Conservation (phyloP, 2,113 vertebrate species). For the Spea bombifrons region DNA sequence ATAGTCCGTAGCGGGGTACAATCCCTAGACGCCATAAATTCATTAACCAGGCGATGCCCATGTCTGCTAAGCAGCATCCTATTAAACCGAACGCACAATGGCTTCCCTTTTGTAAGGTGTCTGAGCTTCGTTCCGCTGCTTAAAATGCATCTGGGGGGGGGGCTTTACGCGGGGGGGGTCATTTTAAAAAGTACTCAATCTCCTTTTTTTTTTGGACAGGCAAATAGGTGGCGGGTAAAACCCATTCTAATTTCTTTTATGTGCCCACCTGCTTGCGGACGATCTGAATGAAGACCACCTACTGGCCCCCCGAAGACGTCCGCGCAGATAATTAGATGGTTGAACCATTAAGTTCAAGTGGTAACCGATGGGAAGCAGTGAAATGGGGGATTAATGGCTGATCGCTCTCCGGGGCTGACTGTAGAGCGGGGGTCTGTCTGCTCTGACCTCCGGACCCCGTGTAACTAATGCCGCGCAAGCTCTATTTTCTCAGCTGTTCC, state of each 20-base stretch:
- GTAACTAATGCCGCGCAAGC: constrained; percentile 42
- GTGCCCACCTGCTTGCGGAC: constrained; percentile 34
- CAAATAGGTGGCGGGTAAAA: constrained; percentile 39
- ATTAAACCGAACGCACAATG: not conserved
- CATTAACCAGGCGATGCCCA: too few species aligned
- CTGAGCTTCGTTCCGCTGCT: not conserved
- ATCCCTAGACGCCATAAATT: too few species aligned
- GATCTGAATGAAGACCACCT: constrained; percentile 34
- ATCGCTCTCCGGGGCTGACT: constrained; percentile 29
- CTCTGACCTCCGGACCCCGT: constrained; percentile 33
- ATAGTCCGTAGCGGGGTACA: too few species aligned
- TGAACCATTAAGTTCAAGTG: constrained; percentile 43
- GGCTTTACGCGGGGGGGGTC: not conserved
- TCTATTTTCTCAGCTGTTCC: constrained; percentile 45
- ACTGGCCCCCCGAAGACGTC: constrained; percentile 19
- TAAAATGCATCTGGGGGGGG: not conserved
- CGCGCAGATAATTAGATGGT: constrained; percentile 39
- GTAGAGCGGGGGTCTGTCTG: constrained; percentile 33
- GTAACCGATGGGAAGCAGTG: constrained; percentile 31
- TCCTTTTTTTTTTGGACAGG: constrained; percentile 32
- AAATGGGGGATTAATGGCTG: constrained; percentile 20
- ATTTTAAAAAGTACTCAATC: constrained; percentile 36
- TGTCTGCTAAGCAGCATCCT: not conserved
- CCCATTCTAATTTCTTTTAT: constrained; percentile 45
- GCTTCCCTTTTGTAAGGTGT: not conserved